phyloP scores from a whole-genome alignment of 2,113 vertebrate species.

The Pteruthius melanotis region DNA sequence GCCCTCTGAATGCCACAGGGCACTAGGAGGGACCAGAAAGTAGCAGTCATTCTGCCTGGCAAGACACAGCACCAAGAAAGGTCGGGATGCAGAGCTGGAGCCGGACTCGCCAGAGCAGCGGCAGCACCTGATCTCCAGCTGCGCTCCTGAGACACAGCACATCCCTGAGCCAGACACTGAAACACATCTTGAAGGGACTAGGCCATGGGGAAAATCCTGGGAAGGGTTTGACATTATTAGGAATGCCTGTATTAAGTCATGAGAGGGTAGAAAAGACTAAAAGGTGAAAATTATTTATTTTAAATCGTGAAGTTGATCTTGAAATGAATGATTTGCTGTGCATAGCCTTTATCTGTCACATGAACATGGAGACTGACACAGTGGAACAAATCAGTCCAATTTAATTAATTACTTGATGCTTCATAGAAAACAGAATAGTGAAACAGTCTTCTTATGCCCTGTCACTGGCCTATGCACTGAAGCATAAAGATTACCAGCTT shows the following conservation, averaged over 20 bases:
- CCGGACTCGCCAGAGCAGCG: background rate
- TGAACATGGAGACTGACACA: background rate
- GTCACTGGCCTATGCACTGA: background rate
- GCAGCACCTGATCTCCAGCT: background rate
- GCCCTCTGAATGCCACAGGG: background rate
- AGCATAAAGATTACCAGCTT: background rate
- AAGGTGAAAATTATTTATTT: background rate
- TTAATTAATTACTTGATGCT: background rate
- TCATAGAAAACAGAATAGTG: background rate
- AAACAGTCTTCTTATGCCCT: background rate
- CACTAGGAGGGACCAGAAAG: background rate
- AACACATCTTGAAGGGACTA: background rate
- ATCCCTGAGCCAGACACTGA: background rate
- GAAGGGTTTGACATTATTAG: background rate
- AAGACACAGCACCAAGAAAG: background rate
- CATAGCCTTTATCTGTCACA: background rate
- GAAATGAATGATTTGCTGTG: background rate
- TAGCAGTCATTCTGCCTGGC: background rate
- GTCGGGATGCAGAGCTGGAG: background rate
- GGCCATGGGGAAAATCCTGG: background rate
- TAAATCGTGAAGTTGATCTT: background rate
- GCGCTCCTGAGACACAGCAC: rapidly evolving
- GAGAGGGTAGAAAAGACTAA: background rate
- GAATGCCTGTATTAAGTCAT: background rate
- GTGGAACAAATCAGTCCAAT: background rate